phyloP scores from a whole-genome alignment of 1,140 invertebrate genomes.

The Drosophila subpulchrella region DNA sequence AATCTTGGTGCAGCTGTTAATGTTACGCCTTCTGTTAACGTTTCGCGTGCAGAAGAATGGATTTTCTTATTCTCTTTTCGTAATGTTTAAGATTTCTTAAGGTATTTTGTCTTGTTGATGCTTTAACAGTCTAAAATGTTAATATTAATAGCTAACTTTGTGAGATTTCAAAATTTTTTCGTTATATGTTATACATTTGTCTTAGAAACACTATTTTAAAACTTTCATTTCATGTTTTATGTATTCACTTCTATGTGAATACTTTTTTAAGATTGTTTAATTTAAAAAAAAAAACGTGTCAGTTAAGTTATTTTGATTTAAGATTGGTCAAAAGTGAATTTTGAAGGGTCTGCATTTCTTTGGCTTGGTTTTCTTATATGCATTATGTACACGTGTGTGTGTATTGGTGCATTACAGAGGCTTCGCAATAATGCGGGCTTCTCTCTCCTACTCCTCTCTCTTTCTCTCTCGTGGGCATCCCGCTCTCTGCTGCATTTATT shows the following conservation, averaged over 20 bases:
- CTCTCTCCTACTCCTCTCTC: not conserved
- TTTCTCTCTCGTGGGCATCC: slow-evolving; percentile 1
- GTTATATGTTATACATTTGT: too few relatives aligned
- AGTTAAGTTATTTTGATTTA: too few relatives aligned
- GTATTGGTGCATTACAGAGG: slow-evolving; percentile 32
- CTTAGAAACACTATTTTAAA: too few relatives aligned
- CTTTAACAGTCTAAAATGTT: too few relatives aligned
- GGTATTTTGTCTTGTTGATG: too few relatives aligned
- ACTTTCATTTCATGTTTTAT: too few relatives aligned
- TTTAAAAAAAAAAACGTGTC: too few relatives aligned
- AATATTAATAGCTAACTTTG: too few relatives aligned
- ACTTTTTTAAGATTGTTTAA: too few relatives aligned
- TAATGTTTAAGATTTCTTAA: not conserved
- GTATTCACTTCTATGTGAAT: too few relatives aligned
- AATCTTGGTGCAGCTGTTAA: slow-evolving; percentile 4
- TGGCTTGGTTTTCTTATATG: slow-evolving; percentile 8
- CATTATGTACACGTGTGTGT: not conserved
- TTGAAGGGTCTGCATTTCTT: slow-evolving; percentile 16
- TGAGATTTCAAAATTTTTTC: too few relatives aligned
- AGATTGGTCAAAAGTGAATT: slow-evolving; percentile 1
- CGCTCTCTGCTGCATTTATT: slow-evolving; percentile 13
- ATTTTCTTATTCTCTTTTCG: not conserved
- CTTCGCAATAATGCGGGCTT: slow-evolving; percentile 46
- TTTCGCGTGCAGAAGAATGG: not conserved
- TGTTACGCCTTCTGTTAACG: not conserved